Percentiles rank a stretch among this genome's conserved stretches.
Evolutionary conservation across 2,113 vertebrate species (phyloP).

Genomic region (Pseudopipra pipra): DNA sequence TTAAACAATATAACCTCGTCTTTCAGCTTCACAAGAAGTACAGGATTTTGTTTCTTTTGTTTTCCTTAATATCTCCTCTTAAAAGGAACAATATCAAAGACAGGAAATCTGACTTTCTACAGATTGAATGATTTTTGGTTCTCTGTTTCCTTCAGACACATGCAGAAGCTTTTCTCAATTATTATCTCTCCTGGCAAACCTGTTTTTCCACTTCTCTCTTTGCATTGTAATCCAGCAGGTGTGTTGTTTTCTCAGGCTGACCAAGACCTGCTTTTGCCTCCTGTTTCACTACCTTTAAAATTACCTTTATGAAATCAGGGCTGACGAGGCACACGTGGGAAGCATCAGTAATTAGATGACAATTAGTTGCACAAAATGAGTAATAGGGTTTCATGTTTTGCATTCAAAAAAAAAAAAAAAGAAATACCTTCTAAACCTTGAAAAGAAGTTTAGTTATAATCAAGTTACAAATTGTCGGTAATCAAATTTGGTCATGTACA

Average conservation of each 20-base stretch:
- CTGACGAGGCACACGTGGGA: background rate
- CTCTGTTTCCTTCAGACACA: background rate
- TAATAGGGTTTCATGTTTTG: background rate
- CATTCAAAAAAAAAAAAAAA: background rate
- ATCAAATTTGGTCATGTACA: background rate
- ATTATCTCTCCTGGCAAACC: background rate
- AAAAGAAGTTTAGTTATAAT: background rate
- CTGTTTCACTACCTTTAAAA: background rate
- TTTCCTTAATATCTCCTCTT: background rate
- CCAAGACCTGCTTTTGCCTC: background rate
- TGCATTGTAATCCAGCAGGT: background rate
- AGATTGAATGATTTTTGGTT: background rate
- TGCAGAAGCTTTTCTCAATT: background rate
- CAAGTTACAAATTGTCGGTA: background rate
- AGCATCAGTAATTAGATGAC: background rate
- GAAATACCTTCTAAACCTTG: background rate
- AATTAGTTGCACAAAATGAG: background rate
- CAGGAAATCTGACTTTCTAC: background rate
- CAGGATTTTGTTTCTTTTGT: background rate
- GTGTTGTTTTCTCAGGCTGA: background rate
- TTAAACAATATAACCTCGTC: background rate
- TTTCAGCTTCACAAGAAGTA: constrained; percentile 3
- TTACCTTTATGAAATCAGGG: background rate
- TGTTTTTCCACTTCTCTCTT: background rate
- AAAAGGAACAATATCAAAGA: background rate